Percentiles rank a stretch among this genome's conserved stretches.
phyloP scores from a whole-genome alignment of 53 echinoderm and acorn worm species.

The Holothuria scabra region DNA sequence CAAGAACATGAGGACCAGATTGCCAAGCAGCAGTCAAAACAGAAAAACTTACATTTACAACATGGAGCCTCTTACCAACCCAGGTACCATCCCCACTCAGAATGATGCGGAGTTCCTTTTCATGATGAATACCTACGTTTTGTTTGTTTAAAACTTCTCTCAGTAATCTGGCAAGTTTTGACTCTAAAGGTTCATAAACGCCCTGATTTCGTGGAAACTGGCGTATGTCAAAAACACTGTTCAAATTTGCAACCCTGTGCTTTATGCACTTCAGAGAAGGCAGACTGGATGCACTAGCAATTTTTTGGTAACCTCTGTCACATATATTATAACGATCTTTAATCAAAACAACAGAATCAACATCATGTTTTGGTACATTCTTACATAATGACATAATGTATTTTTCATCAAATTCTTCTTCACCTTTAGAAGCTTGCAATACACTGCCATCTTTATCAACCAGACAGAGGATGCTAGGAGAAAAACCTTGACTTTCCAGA shows the following conservation, averaged over 20 bases:
- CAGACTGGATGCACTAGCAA: neutral
- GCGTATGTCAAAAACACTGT: neutral
- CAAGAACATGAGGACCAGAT: neutral
- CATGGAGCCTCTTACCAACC: neutral
- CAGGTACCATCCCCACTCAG: constrained; percentile 3
- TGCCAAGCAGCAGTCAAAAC: neutral
- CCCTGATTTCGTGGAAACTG: no score
- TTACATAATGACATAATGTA: no score
- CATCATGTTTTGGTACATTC: no score
- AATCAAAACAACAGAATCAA: neutral
- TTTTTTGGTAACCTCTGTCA: neutral
- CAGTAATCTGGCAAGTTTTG: no score
- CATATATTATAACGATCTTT: neutral
- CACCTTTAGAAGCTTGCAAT: no score
- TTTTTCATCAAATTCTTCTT: no score
- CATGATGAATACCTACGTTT: no score
- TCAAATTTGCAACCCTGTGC: neutral
- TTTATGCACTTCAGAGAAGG: neutral
- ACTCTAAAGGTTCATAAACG: no score
- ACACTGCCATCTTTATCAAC: no score
- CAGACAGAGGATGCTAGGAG: no score
- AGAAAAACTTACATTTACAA: neutral
- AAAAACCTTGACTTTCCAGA: no score
- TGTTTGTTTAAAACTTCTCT: no score
- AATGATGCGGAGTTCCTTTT: neutral